Conservation (phyloP, 1,140 invertebrate species). For the Aphelenchoides avenae region DNA sequence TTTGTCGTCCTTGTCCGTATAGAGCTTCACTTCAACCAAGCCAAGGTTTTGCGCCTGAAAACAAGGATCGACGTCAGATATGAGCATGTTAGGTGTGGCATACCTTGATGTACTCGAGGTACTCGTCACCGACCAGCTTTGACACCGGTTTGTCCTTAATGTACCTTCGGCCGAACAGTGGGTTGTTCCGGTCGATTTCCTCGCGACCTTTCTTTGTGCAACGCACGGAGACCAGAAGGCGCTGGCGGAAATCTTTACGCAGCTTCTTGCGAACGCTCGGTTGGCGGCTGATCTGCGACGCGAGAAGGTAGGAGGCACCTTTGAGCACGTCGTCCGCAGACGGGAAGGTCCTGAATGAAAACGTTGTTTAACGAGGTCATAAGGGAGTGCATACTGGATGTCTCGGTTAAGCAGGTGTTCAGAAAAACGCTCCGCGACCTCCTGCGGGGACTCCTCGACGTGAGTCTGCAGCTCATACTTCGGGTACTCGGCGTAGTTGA, state of each 20-base stretch:
- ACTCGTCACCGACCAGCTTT: constrained; percentile 83
- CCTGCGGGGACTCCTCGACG: constrained; percentile 62
- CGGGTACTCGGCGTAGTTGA: constrained; percentile 84
- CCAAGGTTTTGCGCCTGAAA: constrained; percentile 65
- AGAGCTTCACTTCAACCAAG: constrained; percentile 38
- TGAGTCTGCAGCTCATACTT: constrained; percentile 89
- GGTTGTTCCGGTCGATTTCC: constrained; percentile 73
- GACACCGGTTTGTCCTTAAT: constrained; percentile 87
- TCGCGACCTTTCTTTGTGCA: constrained; percentile 71
- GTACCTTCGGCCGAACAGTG: constrained; percentile 77
- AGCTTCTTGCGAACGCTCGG: constrained; percentile 76
- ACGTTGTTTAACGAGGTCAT: neutral
- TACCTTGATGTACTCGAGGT: constrained; percentile 66
- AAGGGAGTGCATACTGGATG: neutral
- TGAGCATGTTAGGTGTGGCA: neutral
- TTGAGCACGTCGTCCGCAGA: constrained; percentile 63
- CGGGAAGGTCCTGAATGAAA: constrained; percentile 57
- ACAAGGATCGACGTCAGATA: neutral
- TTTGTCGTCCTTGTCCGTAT: constrained; percentile 16
- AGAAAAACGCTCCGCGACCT: constrained; percentile 38
- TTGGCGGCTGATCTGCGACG: constrained; percentile 83
- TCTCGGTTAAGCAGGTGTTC: too few species aligned
- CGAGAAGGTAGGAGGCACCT: constrained; percentile 86
- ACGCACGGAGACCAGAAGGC: constrained; percentile 74
- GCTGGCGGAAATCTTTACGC: constrained; percentile 81